Base-by-base conservation (phyloP, 2,797 vertebrate species). In the Myotis planiceps region DNA sequence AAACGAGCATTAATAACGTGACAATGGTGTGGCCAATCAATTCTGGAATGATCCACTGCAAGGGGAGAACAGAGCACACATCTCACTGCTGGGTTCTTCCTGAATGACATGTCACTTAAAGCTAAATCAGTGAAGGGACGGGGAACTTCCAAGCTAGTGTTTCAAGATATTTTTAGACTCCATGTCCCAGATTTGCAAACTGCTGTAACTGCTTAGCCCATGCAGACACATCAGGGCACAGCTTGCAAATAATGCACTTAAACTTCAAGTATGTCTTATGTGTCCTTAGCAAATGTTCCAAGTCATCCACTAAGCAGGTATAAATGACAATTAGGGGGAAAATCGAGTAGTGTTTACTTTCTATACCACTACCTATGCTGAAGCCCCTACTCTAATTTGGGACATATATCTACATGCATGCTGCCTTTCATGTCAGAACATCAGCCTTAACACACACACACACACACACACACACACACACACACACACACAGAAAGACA, bases 31-130 rank as follows among this genome's bases (percentile, higher is more conserved):
- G 99, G 71, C 99, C 99, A 10, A 99, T 97, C 98, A 99, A 97
- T 97, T 99, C 99, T 55, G 99, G 99, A 60, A 99, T 98, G 0
- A 99, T 99, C 99, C 99, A 99, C 99, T 99, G 97, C 71, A 94
- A 97, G 88, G 32, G 27, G 97, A 96, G 32, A 83, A 60, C 92
- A 83, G 5, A 53, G n/a, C 25, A 82, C 65, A 96, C 10, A 83
- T 7, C 14, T 76, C 90, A 37, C 14, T 3, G 8, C 21, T 19
- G 4, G 13, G 27, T 65, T 72, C 60, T 37, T 32, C 69, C 55
- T 21, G 23, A 29, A 21, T 65, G 29, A 25, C 47, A 21, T 32
- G 60, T 74, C 63, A 89, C 29, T 5, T 84, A 37, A 93, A 37
- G 58, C 49, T 71, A 81, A 72, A 84, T 60, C 89, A 69, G 39